Base-by-base conservation (phyloP, 2,888 invertebrate species). In the Phaedon cochleariae region DNA sequence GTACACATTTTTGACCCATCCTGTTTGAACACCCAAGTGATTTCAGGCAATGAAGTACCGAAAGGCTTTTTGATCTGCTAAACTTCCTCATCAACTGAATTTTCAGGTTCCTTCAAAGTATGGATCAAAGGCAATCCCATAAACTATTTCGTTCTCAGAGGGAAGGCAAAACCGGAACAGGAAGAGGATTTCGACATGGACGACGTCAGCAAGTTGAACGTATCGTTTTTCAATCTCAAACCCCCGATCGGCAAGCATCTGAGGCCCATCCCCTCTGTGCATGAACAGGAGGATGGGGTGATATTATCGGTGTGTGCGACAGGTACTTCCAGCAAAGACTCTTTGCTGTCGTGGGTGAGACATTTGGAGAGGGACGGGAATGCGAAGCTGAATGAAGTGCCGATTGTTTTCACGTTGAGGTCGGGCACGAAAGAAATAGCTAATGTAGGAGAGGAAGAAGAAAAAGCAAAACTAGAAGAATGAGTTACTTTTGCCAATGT, bases 251-350 rank as follows among this genome's bases (percentile, higher is more conserved):
- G 57, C 84, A 73, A 73, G 60, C 70, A 76, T 12, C 69, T 85
- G 53, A 72, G 71, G 58, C 51, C 82, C 6, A 82, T 86, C 65
- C 89, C 90, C 9, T 90, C 91, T 22, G 90, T 96, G 1, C 97
- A 98, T 81, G 95, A 97, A 81, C 97, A 98, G 84, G 91, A 93
- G 61, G 97, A 98, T 83, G 96, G 96, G 3, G 92, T 92, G 0
- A 91, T 97, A 76, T 88, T 95, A 72, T 92, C 92, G 7, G 86
- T 96, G 57, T 96, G 96, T 84, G 95, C 95, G 22, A 97, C 97
- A 64, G 97, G 97, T 57, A 92, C 94, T 9, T 94, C 94, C 15
- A 92, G 92, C 64, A 90, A 94, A 83, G 96, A 97, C 84, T 97
- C 97, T 0, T 84, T 98, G 6, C 83, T 97, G n/a, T 95, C 96